Evolutionary conservation across 64 coral and sea anemone species (phyloP), one percentile per base, ranked within the genome.

Genomic region (Trachythela sp.): DNA sequence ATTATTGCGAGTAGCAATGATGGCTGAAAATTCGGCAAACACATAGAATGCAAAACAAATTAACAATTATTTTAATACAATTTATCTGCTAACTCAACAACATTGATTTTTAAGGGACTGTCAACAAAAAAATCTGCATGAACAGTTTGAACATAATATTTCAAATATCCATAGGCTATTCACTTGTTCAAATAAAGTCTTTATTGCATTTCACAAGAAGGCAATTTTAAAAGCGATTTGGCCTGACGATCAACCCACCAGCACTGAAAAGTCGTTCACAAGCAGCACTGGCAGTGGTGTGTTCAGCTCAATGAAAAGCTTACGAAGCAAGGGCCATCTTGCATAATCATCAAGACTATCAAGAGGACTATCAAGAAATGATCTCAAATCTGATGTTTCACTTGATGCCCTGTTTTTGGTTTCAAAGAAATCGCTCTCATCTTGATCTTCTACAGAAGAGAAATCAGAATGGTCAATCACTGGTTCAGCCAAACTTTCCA

Each of bases 281-380:
- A 9, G 64, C 64, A 70, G 64, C 64, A 70, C 64, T 70, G 24
- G 64, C 64, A 6, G 64, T 5, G 64, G 64, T 70, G 64, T 70
- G 24, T 70, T 70, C 64, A 70, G 24, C 64, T 70, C 64, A 9
- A 70, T 70, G 24, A 70, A 70, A 6, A 70, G 64, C 30, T 70
- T 70, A 22, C 64, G 64, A 70, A 70, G 64, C 30, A 70, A 22
- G 8, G 64, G 64, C 64, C 64, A 70, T 70, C 64, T 70, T 70
- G 8, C 18, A 70, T 70, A 70, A 72, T 72, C 68, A 72, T 26
- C 9, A 72, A 72, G 18, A 72, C 15, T 72, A 1, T 72, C 68
- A 24, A 72, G 17, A 27, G n/a, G 68, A 72, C 68, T 72, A 72
- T 72, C 1, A 72, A 72, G 68, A 72, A 72, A 72, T 72, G 68